These are phyloP conservation scores for Thereva nobilitata DNA, from an alignment of 2,888 invertebrate species.

Conservation along the genomic window DNA sequence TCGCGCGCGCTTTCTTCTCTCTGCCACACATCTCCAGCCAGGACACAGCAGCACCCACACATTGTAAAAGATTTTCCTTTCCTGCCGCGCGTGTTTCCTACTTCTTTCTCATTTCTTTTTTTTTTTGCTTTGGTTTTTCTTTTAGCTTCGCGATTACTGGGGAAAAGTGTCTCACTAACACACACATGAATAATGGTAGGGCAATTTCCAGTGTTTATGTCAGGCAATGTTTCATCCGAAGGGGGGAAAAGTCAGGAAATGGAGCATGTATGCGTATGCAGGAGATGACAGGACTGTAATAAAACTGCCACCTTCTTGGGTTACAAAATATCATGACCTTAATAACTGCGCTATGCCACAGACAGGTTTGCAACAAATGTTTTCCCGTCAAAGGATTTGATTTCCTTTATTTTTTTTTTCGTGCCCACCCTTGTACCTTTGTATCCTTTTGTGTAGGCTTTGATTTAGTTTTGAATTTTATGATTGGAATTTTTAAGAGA, in stretches of 20 bases:
- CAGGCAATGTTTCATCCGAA: constrained; percentile 16
- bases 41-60: not conserved
- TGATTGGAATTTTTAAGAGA: no score
- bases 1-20: constrained; percentile 28
- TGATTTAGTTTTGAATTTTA: not conserved
- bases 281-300: constrained; percentile 37
- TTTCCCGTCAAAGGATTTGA: not conserved
- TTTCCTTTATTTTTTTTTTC: not conserved
- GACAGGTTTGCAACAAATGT: constrained; percentile 19
- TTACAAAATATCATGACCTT: constrained; percentile 36
- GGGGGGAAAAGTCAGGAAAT: constrained; percentile 12
- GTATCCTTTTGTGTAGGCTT: not conserved
- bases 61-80: not conserved
- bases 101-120: no score
- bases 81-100: no score
- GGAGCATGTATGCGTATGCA: constrained; percentile 20
- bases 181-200: not conserved
- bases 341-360: constrained; percentile 24
- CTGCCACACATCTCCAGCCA: constrained; percentile 7
- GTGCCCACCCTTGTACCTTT: not conserved
- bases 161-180: not conserved
- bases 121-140: no score
- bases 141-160: no score
- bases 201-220: constrained; percentile 22
- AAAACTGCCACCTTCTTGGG: constrained; percentile 39